Base-by-base conservation (phyloP, 92 coral and sea anemone genomes). In the Montipora capitata region DNA sequence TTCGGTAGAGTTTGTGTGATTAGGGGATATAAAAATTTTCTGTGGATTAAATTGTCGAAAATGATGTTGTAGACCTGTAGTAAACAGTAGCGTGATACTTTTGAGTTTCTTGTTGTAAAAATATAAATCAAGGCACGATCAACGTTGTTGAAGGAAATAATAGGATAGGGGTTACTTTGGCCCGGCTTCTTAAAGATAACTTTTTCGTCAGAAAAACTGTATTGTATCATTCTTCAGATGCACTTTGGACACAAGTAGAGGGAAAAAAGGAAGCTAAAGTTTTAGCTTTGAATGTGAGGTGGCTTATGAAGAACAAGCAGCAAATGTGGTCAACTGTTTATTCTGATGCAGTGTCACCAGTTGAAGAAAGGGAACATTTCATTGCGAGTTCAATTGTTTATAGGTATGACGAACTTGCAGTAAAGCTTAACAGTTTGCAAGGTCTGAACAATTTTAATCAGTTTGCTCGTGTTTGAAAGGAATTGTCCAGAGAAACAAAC, bases 351-450 rank as follows among this genome's bases (percentile, higher is more conserved):
- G 11, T 40, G 79, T 83, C 85, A 68, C 56, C 62, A 62, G 40
- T 54, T 81, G 15, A 14, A 68, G 63, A 39, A 79, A 41, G 10
- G 38, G 77, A 40, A 69, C 76, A 68, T 52, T 81, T 81, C 77
- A 69, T 69, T 4, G 77, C 74, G 85, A 81, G 85, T 38, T 68
- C 14, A 38, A 10, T 14, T n/a, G 39, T 77, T 51, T 76, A 43
- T 68, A n/a, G 15, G 27, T 15, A 83, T 83, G 87, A 83, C 78
- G 54, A 72, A 61, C 79, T 72, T 83, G 70, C 79, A 83, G 45
- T 43, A 83, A 83, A 83, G 80, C 62, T 5, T 57, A 27, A 27
- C 35, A 48, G 14, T 83, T 83, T 83, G 87, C 49, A 72, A 72
- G 87, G 59, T 72, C 58, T 59, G 54, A 76, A 61, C 16, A 11